Conservation (phyloP, 92 coral and sea anemone genomes). For the Hydrozoanthus gracilis region DNA sequence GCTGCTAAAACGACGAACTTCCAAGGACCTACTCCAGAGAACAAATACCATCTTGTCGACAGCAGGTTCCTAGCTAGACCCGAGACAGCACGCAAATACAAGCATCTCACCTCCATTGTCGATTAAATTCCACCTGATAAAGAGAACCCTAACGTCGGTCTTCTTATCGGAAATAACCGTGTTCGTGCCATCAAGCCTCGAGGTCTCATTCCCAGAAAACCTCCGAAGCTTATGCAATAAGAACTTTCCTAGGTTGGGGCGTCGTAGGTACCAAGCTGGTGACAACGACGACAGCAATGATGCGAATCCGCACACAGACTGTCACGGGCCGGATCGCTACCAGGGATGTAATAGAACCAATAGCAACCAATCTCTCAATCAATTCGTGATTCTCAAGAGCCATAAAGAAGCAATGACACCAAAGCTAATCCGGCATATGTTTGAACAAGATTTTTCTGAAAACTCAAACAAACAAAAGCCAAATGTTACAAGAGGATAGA, state of each 20-base stretch:
- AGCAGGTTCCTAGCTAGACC: constrained; percentile 58
- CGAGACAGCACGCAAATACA: constrained; percentile 57
- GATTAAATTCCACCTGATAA: constrained; percentile 46
- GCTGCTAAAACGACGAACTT: constrained; percentile 28
- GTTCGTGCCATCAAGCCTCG: constrained; percentile 49
- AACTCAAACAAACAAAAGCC: background rate
- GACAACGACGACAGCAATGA: constrained; percentile 6
- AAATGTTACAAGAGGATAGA: constrained; percentile 26
- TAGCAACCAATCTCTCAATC: constrained; percentile 8
- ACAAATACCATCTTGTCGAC: constrained; percentile 51
- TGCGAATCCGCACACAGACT: no score
- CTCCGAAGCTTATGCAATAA: constrained; percentile 54
- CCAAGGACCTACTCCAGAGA: constrained; percentile 60
- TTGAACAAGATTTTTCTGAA: background rate
- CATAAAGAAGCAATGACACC: background rate
- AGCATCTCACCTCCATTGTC: constrained; percentile 59
- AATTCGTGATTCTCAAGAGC: background rate
- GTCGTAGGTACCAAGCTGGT: constrained; percentile 46
- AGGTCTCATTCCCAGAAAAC: constrained; percentile 38
- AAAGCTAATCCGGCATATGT: background rate
- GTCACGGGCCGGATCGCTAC: no score
- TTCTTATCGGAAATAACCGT: constrained; percentile 53
- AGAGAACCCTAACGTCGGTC: constrained; percentile 38
- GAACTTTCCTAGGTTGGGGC: constrained; percentile 69
- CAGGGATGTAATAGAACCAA: no score